Conservation (phyloP, 2,797 vertebrate genomes). For the Coreius guichenoti region DNA sequence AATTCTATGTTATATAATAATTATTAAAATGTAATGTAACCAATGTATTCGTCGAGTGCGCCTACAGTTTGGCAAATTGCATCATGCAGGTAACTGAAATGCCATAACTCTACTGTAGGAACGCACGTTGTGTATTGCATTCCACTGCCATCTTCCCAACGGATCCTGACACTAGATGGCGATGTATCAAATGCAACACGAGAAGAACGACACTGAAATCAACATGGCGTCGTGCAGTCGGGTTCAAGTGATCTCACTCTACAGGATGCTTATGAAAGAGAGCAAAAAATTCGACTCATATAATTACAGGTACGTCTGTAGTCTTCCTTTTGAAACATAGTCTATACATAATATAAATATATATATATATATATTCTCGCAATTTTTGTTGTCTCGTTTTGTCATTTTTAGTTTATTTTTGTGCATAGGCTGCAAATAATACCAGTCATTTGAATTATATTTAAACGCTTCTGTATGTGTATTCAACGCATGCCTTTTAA, state of each 20-base stretch:
- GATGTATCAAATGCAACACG: not conserved
- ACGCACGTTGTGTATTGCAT: not conserved
- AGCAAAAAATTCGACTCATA: slow-evolving; percentile 80
- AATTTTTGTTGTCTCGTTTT: not conserved
- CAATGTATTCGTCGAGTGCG: not conserved
- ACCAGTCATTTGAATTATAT: not conserved
- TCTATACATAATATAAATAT: not conserved
- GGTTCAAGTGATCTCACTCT: slow-evolving; percentile 78
- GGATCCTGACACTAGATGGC: slow-evolving; percentile 19
- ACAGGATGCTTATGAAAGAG: slow-evolving; percentile 81
- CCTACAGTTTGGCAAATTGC: not conserved
- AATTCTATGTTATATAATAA: not conserved
- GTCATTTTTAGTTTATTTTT: not conserved
- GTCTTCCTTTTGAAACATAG: not conserved
- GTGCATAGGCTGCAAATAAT: not conserved
- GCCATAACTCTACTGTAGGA: not conserved
- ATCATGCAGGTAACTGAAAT: not conserved
- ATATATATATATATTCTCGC: not conserved
- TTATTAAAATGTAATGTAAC: not conserved
- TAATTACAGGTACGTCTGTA: slow-evolving; percentile 80
- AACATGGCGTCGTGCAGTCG: slow-evolving; percentile 84
- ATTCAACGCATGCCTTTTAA: not conserved
- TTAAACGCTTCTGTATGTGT: too few species aligned
- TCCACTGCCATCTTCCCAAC: not conserved
- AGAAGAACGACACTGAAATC: slow-evolving; percentile 27